Base-by-base conservation (phyloP, 2,797 vertebrate genomes). In the Adrianichthys oophorus region DNA sequence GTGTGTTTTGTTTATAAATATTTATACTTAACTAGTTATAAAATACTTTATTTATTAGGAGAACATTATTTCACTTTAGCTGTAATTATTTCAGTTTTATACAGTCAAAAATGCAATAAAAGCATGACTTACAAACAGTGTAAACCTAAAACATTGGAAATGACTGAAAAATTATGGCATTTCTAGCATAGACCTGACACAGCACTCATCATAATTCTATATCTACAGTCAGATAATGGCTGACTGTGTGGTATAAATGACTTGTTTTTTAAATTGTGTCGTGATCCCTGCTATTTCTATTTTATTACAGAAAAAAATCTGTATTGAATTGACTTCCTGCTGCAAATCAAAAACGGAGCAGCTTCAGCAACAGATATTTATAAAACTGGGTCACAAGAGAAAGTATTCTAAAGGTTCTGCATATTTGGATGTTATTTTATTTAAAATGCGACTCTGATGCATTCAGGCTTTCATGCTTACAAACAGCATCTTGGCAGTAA, bases 101-200 rank as follows among this genome's bases (percentile, higher is more conserved):
- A 7, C 2, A 29, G 23, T 48, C 1, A 49, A 32, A 7, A 49
- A 29, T n/a, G 16, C 5, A 7, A 13, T 32, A 29, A 17, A 37
- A 37, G n/a, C 8, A 50, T 8, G 4, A 15, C 15, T 18, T 23
- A 6, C 19, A 51, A 15, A 0, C 1, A 45, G 17, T 4, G 0
- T 52, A 51, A 44, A 60, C 12, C 50, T 32, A 23, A 37, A 0
- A 29, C 13, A 18, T n/a, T 6, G 0, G 21, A 17, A 14, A 24
- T 17, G 48, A 1, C 40, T n/a, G 6, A 44, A 12, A 8, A 52
- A 40, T 43, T 59, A 45, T 51, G 14, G 4, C 15, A 46, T 19
- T 14, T 37, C 32, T 37, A 12, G 32, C 10, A 37, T 12, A 37
- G 10, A 37, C 32, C 32, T 37, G 32, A 37, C 32, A 37, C 32